These are phyloP conservation scores for Hystrix brachyura DNA, from an alignment of 2,113 vertebrate genomes.

Conservation along the genomic window DNA sequence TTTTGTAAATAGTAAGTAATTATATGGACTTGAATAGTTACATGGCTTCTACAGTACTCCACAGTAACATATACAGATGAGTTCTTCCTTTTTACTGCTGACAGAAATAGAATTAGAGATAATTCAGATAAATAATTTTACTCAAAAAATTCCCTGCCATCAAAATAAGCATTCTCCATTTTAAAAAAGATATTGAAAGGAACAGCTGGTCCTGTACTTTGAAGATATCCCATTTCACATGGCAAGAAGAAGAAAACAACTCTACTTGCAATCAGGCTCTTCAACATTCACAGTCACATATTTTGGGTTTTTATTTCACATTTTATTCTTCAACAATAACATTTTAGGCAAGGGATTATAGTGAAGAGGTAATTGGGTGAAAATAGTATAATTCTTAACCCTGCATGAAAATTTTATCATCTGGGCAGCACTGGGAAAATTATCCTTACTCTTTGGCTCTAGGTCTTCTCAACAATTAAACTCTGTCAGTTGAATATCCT, in stretches of 20 bases:
- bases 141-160: neutral
- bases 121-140: neutral
- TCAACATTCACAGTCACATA: neutral
- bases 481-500: neutral
- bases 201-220: neutral
- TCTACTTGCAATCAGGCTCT: neutral
- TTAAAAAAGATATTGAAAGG: neutral
- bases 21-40: neutral
- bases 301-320: conserved; percentile 25
- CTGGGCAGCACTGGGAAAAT: neutral
- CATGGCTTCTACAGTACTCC: neutral
- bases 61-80: neutral
- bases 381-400: neutral
- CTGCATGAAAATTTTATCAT: neutral
- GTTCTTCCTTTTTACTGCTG: neutral
- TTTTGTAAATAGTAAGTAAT: neutral
- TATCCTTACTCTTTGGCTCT: neutral
- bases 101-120: neutral
- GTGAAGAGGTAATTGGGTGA: neutral
- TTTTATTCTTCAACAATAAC: neutral
- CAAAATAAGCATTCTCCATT: neutral
- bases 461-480: conserved; percentile 5
- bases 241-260: neutral
- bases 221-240: neutral
- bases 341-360: neutral